phyloP scores from a whole-genome alignment of 2,113 vertebrate genomes.

The Ammodramus savannarum region DNA sequence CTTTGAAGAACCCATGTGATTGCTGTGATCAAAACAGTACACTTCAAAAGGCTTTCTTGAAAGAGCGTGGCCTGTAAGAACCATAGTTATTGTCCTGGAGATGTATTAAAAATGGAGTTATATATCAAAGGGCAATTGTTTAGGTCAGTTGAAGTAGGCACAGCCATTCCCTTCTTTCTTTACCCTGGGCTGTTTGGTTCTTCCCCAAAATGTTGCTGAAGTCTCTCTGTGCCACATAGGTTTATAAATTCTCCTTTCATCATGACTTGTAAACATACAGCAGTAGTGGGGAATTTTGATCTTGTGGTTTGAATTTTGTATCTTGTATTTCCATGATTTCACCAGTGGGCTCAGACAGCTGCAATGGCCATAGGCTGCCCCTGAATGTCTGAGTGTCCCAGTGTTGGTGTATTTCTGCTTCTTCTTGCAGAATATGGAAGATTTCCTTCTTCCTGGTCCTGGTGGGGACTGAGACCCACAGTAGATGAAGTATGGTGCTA shows the following conservation, averaged over 20 bases:
- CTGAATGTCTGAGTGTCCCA: neutral
- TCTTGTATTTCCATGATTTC: neutral
- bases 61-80: neutral
- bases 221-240: neutral
- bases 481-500: neutral
- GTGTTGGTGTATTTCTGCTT: neutral
- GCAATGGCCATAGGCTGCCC: neutral
- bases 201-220: neutral
- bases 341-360: neutral
- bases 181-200: neutral
- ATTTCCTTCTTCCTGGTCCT: neutral
- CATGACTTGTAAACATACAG: fast-evolving
- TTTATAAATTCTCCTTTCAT: neutral
- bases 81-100: neutral
- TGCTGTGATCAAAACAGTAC: neutral
- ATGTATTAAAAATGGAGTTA: neutral
- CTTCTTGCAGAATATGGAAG: neutral
- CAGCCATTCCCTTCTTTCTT: neutral
- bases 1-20: neutral
- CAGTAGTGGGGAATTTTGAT: neutral
- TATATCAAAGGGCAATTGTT: neutral
- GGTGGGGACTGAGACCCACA: neutral
- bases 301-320: neutral
- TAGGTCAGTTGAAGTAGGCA: neutral
- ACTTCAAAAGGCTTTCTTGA: neutral